Percentiles rank a stretch among this genome's conserved stretches.
Evolutionary conservation across 2,113 vertebrate species (phyloP).

Genomic region (Gnathonemus longibarbis): DNA sequence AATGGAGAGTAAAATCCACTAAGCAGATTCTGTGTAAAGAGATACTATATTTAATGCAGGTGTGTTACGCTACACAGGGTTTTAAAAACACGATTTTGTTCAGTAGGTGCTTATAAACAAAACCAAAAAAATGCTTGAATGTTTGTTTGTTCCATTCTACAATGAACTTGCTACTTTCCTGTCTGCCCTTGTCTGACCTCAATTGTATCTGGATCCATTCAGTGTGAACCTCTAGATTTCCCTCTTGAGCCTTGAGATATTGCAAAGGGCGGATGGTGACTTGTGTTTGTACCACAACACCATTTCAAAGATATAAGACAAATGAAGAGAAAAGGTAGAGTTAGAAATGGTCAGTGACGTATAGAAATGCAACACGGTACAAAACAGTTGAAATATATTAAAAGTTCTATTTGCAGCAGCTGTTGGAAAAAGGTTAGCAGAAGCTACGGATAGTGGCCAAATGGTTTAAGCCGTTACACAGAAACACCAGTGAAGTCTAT

Average conservation of each 20-base stretch:
- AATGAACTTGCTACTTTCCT: background rate
- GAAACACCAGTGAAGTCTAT: background rate
- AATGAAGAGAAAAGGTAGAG: background rate
- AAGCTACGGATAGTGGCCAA: conserved; percentile 36
- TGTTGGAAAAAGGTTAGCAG: conserved; percentile 50
- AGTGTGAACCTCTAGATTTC: background rate
- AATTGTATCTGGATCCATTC: background rate
- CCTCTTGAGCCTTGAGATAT: background rate
- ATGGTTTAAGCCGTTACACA: background rate
- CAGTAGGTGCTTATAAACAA: background rate
- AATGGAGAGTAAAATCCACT: background rate
- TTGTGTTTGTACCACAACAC: background rate
- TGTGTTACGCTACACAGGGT: background rate
- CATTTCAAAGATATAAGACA: background rate
- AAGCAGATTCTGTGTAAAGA: background rate
- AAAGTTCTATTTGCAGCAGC: conserved; percentile 59
- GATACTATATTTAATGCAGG: background rate
- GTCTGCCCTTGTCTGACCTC: background rate
- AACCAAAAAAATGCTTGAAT: background rate
- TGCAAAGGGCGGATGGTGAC: background rate
- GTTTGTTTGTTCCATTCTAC: background rate
- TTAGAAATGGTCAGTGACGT: conserved; percentile 33
- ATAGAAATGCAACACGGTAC: conserved; percentile 47
- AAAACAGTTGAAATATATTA: conserved; percentile 63
- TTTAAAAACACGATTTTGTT: background rate